Percentiles rank a stretch among this genome's conserved stretches.
Evolutionary conservation across 2,113 vertebrate species (phyloP).

Genomic region (Meleagris gallopavo): DNA sequence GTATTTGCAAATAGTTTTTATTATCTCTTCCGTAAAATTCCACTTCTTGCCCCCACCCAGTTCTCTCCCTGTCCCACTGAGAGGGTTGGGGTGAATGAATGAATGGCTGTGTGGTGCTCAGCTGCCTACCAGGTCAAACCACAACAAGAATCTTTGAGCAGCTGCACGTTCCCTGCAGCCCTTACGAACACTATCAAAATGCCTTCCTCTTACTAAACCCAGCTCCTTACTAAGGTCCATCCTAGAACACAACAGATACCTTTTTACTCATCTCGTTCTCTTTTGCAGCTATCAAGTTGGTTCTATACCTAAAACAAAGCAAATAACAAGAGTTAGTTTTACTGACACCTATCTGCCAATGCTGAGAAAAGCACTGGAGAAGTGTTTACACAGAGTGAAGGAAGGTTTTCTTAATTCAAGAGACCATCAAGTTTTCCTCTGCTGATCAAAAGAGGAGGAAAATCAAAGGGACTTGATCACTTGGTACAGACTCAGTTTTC

Average conservation of each 20-base stretch:
- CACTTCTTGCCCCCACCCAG: no score
- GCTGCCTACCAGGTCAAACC: not conserved
- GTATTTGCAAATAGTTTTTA: no score
- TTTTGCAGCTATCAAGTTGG: slow-evolving; percentile 89
- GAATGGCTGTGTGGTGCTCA: no score
- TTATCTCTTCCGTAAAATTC: no score
- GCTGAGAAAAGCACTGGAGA: not conserved
- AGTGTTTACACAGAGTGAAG: not conserved
- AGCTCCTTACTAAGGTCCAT: not conserved
- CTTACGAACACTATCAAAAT: not conserved
- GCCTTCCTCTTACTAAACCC: not conserved
- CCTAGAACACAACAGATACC: slow-evolving; percentile 74
- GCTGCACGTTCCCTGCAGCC: not conserved
- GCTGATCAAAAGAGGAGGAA: not conserved
- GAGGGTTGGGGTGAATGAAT: no score
- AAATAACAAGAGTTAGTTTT: not conserved
- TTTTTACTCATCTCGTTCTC: slow-evolving; percentile 79
- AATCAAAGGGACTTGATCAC: not conserved
- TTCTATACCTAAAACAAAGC: slow-evolving; percentile 83
- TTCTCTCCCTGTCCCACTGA: no score
- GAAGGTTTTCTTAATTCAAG: not conserved
- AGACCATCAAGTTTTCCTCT: not conserved
- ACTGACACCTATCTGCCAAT: not conserved
- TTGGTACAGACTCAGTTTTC: not conserved
- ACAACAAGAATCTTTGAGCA: not conserved